Base-by-base conservation (phyloP, 2,113 vertebrate genomes). In the Alouatta palliata region DNA sequence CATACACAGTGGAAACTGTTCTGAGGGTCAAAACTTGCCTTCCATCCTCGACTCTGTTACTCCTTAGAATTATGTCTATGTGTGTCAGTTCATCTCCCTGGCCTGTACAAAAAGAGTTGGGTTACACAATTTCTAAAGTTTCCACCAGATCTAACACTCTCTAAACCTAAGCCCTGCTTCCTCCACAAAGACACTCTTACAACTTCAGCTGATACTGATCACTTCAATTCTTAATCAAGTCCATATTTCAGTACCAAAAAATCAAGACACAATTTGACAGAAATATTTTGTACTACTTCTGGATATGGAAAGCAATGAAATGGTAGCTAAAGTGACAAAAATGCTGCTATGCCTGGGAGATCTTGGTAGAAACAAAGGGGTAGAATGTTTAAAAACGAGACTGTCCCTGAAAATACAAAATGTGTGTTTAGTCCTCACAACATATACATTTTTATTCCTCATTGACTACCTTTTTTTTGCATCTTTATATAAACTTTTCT, bases 61-160 rank as follows among this genome's bases (percentile, higher is more conserved):
- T 56, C 68, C 37, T 96, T 66, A 92, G 95, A 94, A 58, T 87
- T 85, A 54, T 43, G 56, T 52, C 66, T 49, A 49, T 61, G 19
- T 21, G 6, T 68, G 40, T 35, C 82, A 13, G 10, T 81, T 88
- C 49, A 89, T 89, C 58, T 96, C 47, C n/a, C 37, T 71, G 21
- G 52, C 20, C 37, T 10, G 2, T 47, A 43, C 4, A 14, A 88
- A 80, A 80, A 70, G 32, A 13, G 40, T 1, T 61, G 37, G 37
- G 21, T n/a, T 73, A n/a, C 86, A 79, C 73, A 79, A 77, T 85
- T 96, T 96, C 97, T 94, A 64, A 95, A 94, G 81, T 88, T 58
- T 56, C 17, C 0, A 82, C 37, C 79, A 71, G 35, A 40, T 66
- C 90, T 92, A 90, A 90, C 75, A 96, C 71, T 81, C 70, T 93